These are phyloP conservation scores for Sepioteuthis lessoniana DNA, from an alignment of 2,888 invertebrate genomes.

Conservation along the genomic window DNA sequence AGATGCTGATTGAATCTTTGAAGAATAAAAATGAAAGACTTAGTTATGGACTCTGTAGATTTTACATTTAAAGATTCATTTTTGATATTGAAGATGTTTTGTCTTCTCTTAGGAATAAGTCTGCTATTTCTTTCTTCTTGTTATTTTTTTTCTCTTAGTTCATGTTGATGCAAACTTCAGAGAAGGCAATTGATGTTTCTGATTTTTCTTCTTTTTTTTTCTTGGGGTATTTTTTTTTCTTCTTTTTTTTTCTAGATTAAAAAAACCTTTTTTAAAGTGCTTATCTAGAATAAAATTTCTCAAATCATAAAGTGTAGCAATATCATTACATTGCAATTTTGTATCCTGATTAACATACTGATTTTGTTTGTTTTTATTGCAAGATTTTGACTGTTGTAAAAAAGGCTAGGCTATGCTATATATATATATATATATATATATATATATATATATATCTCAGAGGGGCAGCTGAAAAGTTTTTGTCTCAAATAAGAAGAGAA, in stretches of 20 bases:
- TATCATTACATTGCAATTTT: background rate
- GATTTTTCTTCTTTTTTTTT: too few species aligned
- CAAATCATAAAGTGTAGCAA: background rate
- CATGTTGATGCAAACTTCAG: background rate
- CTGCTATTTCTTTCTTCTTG: background rate
- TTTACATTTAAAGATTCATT: background rate
- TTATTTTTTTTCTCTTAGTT: background rate
- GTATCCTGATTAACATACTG: background rate
- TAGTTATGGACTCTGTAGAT: background rate
- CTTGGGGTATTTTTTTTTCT: too few species aligned
- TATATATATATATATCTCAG: too few species aligned
- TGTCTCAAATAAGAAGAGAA: too few species aligned
- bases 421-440: background rate
- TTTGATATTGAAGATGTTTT: background rate
- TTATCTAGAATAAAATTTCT: background rate
- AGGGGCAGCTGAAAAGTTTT: too few species aligned
- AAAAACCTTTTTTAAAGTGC: background rate
- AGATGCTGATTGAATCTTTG: constrained; percentile 20
- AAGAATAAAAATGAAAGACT: background rate
- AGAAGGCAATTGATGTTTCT: background rate
- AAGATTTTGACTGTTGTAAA: background rate
- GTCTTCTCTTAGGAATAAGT: background rate
- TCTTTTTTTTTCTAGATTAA: background rate
- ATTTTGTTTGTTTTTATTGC: background rate
- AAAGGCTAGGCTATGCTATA: background rate